These are phyloP conservation scores for Pangasius larnaudii DNA, from an alignment of 2,797 vertebrate species.

Conservation along the genomic window DNA sequence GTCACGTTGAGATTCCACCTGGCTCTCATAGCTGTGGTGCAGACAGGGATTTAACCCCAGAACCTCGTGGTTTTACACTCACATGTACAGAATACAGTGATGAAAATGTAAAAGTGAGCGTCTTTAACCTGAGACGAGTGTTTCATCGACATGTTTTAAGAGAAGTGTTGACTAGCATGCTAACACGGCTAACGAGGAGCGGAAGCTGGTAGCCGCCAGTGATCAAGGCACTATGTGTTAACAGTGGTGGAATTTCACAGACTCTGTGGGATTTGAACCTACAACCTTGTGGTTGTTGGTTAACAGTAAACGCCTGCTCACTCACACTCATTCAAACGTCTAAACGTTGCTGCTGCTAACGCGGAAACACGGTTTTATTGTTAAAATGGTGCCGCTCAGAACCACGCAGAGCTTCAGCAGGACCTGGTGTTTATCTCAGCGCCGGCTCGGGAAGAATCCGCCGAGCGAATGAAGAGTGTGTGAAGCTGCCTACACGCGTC, in stretches of 20 bases:
- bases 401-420: not conserved
- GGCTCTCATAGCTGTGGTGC: not conserved
- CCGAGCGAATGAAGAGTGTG: not conserved
- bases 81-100: not conserved
- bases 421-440: not conserved
- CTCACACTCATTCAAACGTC: not conserved
- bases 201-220: no score
- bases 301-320: not conserved
- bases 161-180: not conserved
- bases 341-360: not conserved
- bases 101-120: not conserved
- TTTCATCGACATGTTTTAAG: not conserved
- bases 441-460: not conserved
- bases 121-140: not conserved
- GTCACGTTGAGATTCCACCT: not conserved
- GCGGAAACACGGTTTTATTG: not conserved
- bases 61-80: not conserved
- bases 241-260: not conserved
- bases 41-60: not conserved
- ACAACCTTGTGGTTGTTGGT: not conserved
- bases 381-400: not conserved
- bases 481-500: not conserved
- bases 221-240: not conserved
- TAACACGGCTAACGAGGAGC: not conserved
- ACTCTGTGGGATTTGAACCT: not conserved